These are phyloP conservation scores for Meteorus cinctellus DNA, from an alignment of 2,888 invertebrate species.

Conservation along the genomic window DNA sequence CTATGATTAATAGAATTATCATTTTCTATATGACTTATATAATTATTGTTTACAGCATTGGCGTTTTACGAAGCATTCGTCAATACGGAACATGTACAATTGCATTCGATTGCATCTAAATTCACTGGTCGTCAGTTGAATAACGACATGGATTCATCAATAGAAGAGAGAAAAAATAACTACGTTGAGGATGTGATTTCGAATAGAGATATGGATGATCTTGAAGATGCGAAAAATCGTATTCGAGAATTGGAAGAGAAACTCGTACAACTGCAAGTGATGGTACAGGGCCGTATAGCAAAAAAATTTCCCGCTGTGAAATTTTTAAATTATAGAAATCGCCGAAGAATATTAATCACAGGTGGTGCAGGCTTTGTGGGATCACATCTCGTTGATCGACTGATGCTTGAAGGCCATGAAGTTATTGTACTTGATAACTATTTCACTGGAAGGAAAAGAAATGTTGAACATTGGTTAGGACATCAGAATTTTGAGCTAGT, in stretches of 20 bases:
- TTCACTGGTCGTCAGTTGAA: conserved; percentile 31
- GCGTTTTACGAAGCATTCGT: conserved; percentile 72
- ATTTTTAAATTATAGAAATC: conserved; percentile 91
- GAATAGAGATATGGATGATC: conserved; percentile 70
- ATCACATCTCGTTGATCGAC: conserved; percentile 95
- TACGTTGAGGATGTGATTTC: conserved; percentile 48
- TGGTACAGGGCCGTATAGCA: conserved; percentile 76
- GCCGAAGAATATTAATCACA: conserved; percentile 95
- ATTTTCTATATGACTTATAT: conserved; percentile 3
- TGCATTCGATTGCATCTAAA: conserved; percentile 17
- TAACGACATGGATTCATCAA: conserved; percentile 6
- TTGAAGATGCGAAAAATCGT: conserved; percentile 79
- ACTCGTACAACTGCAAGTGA: conserved; percentile 81
- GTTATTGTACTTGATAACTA: conserved; percentile 98
- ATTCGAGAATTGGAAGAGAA: conserved; percentile 83
- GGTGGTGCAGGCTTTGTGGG: conserved; percentile 99
- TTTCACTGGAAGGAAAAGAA: conserved; percentile 96
- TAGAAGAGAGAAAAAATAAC: conserved; percentile 10
- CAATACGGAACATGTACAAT: conserved; percentile 64
- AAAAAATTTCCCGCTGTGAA: conserved; percentile 93
- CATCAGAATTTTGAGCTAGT: conserved; percentile 99
- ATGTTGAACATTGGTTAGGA: conserved; percentile 99
- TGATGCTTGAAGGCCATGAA: conserved; percentile 97
- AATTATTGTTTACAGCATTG: conserved; percentile 66
- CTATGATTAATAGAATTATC: background rate